A percentile compares a stretch with the other conserved stretches of the same genome.
phyloP scores from a whole-genome alignment of 2,113 vertebrate genomes.

The Myrmecophaga tridactyla region DNA sequence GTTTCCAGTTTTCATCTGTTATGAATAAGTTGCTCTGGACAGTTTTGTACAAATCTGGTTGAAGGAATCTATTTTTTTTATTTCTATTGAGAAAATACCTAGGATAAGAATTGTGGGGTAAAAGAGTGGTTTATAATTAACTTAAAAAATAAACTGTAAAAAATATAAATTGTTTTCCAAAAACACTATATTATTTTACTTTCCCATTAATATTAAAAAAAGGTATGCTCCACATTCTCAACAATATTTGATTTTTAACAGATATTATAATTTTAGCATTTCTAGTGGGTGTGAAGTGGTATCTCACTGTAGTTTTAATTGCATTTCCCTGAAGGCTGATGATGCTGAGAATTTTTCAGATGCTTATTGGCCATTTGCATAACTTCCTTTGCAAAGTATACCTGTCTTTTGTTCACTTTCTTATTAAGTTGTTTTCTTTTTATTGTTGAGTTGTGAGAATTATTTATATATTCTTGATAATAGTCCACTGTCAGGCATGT shows the following conservation, averaged over 20 bases:
- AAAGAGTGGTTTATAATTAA: background rate
- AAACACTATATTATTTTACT: background rate
- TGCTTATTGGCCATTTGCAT: background rate
- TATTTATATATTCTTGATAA: background rate
- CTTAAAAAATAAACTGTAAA: background rate
- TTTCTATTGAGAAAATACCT: background rate
- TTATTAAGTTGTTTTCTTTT: background rate
- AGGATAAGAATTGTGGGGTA: background rate
- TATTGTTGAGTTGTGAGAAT: background rate
- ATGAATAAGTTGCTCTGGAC: background rate
- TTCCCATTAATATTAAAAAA: no score
- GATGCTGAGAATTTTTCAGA: background rate
- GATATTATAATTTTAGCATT: background rate
- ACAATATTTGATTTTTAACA: background rate
- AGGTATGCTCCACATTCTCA: rapidly evolving
- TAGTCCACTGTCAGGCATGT: background rate
- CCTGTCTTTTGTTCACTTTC: background rate
- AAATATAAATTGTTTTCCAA: background rate
- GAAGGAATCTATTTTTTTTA: background rate
- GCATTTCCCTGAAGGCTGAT: background rate
- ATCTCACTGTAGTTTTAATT: background rate
- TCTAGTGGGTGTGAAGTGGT: background rate
- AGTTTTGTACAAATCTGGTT: background rate
- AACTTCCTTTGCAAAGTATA: background rate
- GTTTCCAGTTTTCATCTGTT: background rate